Evolutionary conservation across 2,888 invertebrate species (phyloP).

Genomic region (Caenorhabditis auriculariae): DNA sequence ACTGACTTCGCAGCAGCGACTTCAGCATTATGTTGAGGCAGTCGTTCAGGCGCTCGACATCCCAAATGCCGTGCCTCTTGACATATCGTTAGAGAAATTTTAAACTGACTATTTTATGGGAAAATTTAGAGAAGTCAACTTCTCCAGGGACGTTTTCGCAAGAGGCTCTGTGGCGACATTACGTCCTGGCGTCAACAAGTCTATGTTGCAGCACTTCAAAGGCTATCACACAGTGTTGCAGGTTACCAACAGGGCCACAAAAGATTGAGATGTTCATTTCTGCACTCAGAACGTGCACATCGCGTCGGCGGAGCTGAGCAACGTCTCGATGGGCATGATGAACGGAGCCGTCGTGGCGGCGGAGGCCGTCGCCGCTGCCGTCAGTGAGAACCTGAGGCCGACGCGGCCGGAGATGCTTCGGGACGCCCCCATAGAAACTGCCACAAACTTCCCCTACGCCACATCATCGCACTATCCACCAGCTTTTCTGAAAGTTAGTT

Average conservation of each 20-base stretch:
- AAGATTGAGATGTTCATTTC: background rate
- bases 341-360: slow-evolving; percentile 48
- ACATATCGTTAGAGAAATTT: slow-evolving; percentile 27
- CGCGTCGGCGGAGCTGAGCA: slow-evolving; percentile 44
- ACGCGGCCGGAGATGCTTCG: slow-evolving; percentile 9
- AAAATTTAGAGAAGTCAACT: slow-evolving; percentile 48
- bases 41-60: slow-evolving; percentile 27
- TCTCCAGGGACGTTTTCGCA: slow-evolving; percentile 34
- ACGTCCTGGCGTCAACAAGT: slow-evolving; percentile 18
- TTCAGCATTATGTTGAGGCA: slow-evolving; percentile 19
- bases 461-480: slow-evolving; percentile 37
- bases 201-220: slow-evolving; percentile 21
- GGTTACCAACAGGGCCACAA: background rate
- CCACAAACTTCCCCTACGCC: slow-evolving; percentile 27
- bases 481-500: too few relatives aligned
- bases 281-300: slow-evolving; percentile 29
- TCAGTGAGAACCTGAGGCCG: background rate
- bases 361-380: slow-evolving; percentile 14
- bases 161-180: slow-evolving; percentile 43
- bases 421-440: slow-evolving; percentile 19
- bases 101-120: too few relatives aligned
- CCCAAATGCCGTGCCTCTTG: slow-evolving; percentile 25
- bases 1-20: slow-evolving; percentile 23
- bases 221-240: slow-evolving; percentile 28
- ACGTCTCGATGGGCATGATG: slow-evolving; percentile 43